Conservation (phyloP, 2,888 invertebrate species). For the Malachius bipustulatus region DNA sequence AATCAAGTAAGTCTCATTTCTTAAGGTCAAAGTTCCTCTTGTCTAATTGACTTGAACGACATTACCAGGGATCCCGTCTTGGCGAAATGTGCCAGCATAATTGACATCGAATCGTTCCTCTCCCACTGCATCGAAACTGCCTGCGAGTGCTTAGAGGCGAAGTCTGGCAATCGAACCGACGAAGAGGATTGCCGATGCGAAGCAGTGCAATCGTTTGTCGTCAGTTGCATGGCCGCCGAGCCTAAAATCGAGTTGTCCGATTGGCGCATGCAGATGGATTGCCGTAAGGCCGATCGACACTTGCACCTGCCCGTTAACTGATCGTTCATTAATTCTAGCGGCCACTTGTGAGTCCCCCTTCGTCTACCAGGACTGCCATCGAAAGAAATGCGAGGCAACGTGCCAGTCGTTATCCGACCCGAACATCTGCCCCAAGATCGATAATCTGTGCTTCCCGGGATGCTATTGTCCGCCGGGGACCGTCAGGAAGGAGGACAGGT, state of each 20-base stretch:
- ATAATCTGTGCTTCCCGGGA: conserved; percentile 65
- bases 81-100: conserved; percentile 47
- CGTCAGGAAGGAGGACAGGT: conserved; percentile 53
- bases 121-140: conserved; percentile 63
- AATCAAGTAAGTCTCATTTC: conserved; percentile 46
- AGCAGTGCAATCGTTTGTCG: conserved; percentile 56
- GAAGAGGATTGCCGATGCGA: conserved; percentile 54
- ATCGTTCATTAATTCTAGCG: no score
- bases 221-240: conserved; percentile 58
- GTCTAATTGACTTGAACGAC: no score
- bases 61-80: conserved; percentile 48
- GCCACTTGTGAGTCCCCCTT: conserved; percentile 61
- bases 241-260: conserved; percentile 50
- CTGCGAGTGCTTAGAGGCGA: conserved; percentile 56
- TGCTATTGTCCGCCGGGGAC: conserved; percentile 74
- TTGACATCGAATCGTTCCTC: conserved; percentile 57
- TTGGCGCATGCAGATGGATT: conserved; percentile 61
- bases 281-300: conserved; percentile 58
- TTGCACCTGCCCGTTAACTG: no score
- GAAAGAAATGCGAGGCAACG: conserved; percentile 63
- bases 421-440: conserved; percentile 49
- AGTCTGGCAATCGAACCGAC: conserved; percentile 31
- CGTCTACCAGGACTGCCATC: conserved; percentile 73
- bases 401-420: conserved; percentile 51
- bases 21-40: no score